Conservation (phyloP, 2,797 vertebrate species). For the Diplodus sargus region DNA sequence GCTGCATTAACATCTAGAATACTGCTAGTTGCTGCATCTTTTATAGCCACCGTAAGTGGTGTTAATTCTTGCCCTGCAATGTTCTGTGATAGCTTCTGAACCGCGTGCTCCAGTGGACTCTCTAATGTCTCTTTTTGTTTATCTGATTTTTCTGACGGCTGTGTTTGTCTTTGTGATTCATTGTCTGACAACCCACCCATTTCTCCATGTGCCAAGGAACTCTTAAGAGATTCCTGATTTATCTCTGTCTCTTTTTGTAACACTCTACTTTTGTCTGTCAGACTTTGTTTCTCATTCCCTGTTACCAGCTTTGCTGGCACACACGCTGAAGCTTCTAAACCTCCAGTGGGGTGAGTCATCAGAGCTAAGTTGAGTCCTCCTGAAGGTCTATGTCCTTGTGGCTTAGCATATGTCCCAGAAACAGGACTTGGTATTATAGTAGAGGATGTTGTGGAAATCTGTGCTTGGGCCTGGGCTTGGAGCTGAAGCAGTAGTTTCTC, state of each 20-base stretch:
- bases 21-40: conserved; percentile 52
- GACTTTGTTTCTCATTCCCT: conserved; percentile 41
- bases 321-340: conserved; percentile 44
- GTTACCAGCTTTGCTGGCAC: conserved; percentile 43
- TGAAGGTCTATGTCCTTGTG: conserved; percentile 55
- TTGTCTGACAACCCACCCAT: conserved; percentile 33
- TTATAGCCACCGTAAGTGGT: conserved; percentile 43
- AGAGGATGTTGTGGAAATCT: conserved; percentile 48
- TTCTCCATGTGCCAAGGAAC: conserved; percentile 34
- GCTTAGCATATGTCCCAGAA: conserved; percentile 29
- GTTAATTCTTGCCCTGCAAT: conserved; percentile 56
- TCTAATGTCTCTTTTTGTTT: conserved; percentile 63
- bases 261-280: conserved; percentile 40
- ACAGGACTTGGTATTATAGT: conserved; percentile 31
- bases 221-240: conserved; percentile 30
- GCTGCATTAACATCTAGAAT: conserved; percentile 36
- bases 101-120: conserved; percentile 54
- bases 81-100: conserved; percentile 51
- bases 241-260: conserved; percentile 41
- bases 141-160: conserved; percentile 60
- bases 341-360: conserved; percentile 50
- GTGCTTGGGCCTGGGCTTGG: conserved; percentile 74
- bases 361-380: conserved; percentile 66
- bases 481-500: conserved; percentile 74
- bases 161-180: conserved; percentile 47